Evolutionary conservation across 1,140 invertebrate genomes (phyloP).

Genomic region (Drosophila baimaii): DNA sequence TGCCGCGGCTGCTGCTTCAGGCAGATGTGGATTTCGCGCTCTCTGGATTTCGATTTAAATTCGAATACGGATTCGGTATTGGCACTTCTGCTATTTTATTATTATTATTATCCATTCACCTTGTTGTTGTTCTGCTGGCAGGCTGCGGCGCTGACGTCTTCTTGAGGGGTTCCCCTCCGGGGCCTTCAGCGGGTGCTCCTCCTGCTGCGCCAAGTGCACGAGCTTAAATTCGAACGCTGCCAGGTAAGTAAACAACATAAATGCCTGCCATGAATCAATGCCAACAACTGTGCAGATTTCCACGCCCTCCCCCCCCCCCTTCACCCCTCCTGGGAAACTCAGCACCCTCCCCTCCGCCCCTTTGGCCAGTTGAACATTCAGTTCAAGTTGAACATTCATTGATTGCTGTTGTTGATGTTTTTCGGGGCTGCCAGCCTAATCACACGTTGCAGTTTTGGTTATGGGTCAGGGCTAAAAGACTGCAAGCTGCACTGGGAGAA

Average conservation of each 20-base stretch:
- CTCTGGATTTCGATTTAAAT: slow-evolving; percentile 46
- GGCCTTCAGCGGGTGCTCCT: neutral
- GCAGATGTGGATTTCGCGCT: slow-evolving; percentile 15
- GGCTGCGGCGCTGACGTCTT: slow-evolving; percentile 55
- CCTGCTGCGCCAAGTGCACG: slow-evolving; percentile 64
- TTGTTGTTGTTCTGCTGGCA: slow-evolving; percentile 47
- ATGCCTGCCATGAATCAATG: slow-evolving; percentile 56
- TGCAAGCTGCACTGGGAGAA: neutral
- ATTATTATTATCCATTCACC: slow-evolving; percentile 60
- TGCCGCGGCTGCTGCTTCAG: neutral
- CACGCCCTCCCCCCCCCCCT: slow-evolving; percentile 1
- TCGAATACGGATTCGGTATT: slow-evolving; percentile 6
- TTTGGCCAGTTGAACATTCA: slow-evolving; percentile 10
- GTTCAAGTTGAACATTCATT: slow-evolving; percentile 56
- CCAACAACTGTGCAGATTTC: slow-evolving; percentile 45
- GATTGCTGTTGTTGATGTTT: slow-evolving; percentile 34
- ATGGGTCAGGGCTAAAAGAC: slow-evolving; percentile 36
- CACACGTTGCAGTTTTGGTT: slow-evolving; percentile 39
- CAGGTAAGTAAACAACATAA: slow-evolving; percentile 59
- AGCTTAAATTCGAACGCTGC: slow-evolving; percentile 77
- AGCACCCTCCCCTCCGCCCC: neutral
- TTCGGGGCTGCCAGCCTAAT: slow-evolving; percentile 27
- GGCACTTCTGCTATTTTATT: slow-evolving; percentile 26
- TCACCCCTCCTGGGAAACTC: slow-evolving; percentile 8
- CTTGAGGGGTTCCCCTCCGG: slow-evolving; percentile 2